Base-by-base conservation (phyloP, 2,888 invertebrate species). In the Patella ulyssiponensis region DNA sequence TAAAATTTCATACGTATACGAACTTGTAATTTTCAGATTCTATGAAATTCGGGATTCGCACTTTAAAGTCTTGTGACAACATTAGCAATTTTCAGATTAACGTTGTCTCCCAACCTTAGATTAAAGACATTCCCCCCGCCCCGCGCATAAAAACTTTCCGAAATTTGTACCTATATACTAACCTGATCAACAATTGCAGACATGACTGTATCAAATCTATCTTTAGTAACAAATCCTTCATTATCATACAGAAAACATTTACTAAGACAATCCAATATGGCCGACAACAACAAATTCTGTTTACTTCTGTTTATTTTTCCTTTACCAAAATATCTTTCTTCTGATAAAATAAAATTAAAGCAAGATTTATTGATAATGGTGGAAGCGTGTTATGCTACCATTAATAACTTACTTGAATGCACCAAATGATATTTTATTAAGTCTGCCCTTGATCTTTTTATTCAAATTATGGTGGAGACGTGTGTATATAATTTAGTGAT, bases 111-210 rank as follows among this genome's bases (percentile, higher is more conserved):
- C 17, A 73, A 54, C n/a, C 11, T n/a, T 1, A 17, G 23, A 52
- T 15, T 20, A 17, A 14, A 15, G 53, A 23, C 2, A 23, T 15
- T 12, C 51, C 51, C 3, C 54, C 3, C n/a, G n/a, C n/a, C n/a
- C n/a, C n/a, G n/a, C n/a, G n/a, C 15, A 23, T 11, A 17, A 72
- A 17, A 51, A 51, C 52, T 15, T 51, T n/a, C 52, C 17, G 7
- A n/a, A 27, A n/a, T 64, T 27, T 20, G 4, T 20, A 64, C 58
- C 17, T 27, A 14, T 75, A 33, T 20, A 52, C 80, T 77, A 82
- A 94, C 93, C 92, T 98, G 97, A 91, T 98, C 96, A 0, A 97
- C 96, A 15, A 98, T 92, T 0, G 97, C 96, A 82, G 95, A 95
- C 94, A 96, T 95, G 0, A 98, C 91, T 0, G 95, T 93, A 82